Base-by-base conservation (phyloP, 2,113 vertebrate species). In the Todiramphus chloris region DNA sequence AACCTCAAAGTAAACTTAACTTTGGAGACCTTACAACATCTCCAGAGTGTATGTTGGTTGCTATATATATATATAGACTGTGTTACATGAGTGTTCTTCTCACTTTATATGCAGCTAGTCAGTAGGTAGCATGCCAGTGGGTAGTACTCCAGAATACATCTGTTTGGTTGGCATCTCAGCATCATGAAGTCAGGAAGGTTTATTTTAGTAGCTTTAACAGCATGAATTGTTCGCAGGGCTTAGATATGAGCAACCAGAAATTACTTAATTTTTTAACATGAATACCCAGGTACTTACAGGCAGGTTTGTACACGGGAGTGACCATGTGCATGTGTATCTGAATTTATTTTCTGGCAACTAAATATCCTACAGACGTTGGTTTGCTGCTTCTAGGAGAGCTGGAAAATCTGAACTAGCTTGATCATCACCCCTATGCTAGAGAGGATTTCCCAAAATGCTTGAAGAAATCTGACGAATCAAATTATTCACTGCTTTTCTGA, bases 1-100 rank as follows among this genome's bases (percentile, higher is more conserved):
- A 96, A 84, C 28, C 92, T 93, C 83, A 81, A 94, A 87, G 94
- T 67, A 96, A 95, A 86, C 83, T 90, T 87, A 92, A 93, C 60
- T 95, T 86, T 90, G 92, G 90, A 90, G 60, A 64, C 37, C 56
- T 77, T 81, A 78, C 77, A 95, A 16, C 46, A 91, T 95, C 77
- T 92, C 76, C 3, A 5, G 83, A 89, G 83, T 58, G 39, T 81
- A 58, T 82, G 66, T 33, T 75, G 56, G 60, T 63, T 90, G 48
- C n/a, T 90, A 4, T 90, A 90, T 53, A 28, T 53, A 53, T 53
- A 87, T 95, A 94, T 73, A 88, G 86, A 33, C 23, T 74, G 68
- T 39, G 64, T 63, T 94, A 82, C 48, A 91, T 59, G 91, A 90
- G 21, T 62, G 86, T 92, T 96, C 56, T 87, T 87, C 83, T 72